Evolutionary conservation across 2,888 invertebrate genomes (phyloP), one percentile per base, ranked within the genome.

Genomic region (Polymixis lichenea): DNA sequence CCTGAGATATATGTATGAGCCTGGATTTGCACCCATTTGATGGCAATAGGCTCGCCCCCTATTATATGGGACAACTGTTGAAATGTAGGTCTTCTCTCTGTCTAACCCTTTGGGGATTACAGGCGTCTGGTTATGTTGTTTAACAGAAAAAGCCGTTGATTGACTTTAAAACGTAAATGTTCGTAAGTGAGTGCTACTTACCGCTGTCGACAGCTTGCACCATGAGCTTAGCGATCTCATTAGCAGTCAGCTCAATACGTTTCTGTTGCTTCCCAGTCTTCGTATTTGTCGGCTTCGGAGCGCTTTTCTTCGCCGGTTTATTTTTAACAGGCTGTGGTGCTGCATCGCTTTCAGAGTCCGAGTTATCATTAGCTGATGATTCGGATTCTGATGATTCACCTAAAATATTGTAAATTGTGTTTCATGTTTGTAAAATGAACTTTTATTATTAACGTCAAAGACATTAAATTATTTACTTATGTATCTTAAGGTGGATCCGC

Each of bases 151-250:
- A 56, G 32, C 19, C n/a, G 32, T 53, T n/a, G 43, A 66, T 28
- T 28, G 22, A 22, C 3, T 51, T 75, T 68, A 4, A 11, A 38
- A 61, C 28, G 60, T 49, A 53, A 72, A 65, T 68, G n/a, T 73
- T 25, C 15, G 53, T 32, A 7, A 81, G 58, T 28, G 22, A 67
- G 38, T 65, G 38, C 38, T 60, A 89, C 91, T 91, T 92, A 96
- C 96, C 96, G 82, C 90, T 92, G 86, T 96, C 94, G 58, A 96
- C 96, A 77, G 96, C 95, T 75, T 92, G 89, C 56, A 96, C 92
- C 82, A 97, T 87, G 75, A 96, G 88, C 88, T 92, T 94, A 46
- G 94, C 95, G 73, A 96, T 94, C 89, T 96, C 94, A 82, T 90
- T 91, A 74, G 95, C 95, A 84, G 93, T 95, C n/a, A 95, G 91